phyloP scores from a whole-genome alignment of 2,113 vertebrate species.

The Scopus umbretta region DNA sequence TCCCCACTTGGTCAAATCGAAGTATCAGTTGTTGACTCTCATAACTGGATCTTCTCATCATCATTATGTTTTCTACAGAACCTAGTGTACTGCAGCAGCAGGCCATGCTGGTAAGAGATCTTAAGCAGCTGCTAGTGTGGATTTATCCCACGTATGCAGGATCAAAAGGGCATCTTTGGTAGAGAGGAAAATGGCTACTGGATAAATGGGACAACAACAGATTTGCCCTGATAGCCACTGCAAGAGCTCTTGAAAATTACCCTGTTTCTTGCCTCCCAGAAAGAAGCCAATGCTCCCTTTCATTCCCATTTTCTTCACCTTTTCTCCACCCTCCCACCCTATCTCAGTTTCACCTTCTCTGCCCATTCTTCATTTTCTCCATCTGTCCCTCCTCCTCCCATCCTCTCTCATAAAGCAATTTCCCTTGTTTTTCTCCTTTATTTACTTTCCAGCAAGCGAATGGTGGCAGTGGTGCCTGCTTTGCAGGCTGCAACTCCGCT shows the following conservation, averaged over 20 bases:
- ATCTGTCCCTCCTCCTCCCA: background rate
- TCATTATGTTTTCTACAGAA: background rate
- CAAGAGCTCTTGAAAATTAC: background rate
- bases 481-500: background rate
- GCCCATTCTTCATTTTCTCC: background rate
- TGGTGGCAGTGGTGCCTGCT: background rate
- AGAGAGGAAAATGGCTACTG: background rate
- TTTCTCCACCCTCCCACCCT: background rate
- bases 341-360: background rate
- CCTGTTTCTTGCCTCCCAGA: background rate
- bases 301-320: background rate
- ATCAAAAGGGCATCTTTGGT: background rate
- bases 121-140: background rate
- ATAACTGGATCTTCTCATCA: background rate
- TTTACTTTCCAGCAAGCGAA: background rate
- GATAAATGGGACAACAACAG: background rate
- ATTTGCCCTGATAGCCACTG: background rate
- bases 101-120: background rate
- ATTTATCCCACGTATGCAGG: background rate
- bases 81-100: background rate
- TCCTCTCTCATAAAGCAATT: background rate
- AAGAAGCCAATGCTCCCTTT: background rate
- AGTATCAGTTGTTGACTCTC: background rate
- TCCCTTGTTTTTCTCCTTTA: conserved; percentile 16
- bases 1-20: background rate